Evolutionary conservation across 2,888 invertebrate genomes (phyloP), one percentile per base, ranked within the genome.

Genomic region (Conops quadrifasciatus): DNA sequence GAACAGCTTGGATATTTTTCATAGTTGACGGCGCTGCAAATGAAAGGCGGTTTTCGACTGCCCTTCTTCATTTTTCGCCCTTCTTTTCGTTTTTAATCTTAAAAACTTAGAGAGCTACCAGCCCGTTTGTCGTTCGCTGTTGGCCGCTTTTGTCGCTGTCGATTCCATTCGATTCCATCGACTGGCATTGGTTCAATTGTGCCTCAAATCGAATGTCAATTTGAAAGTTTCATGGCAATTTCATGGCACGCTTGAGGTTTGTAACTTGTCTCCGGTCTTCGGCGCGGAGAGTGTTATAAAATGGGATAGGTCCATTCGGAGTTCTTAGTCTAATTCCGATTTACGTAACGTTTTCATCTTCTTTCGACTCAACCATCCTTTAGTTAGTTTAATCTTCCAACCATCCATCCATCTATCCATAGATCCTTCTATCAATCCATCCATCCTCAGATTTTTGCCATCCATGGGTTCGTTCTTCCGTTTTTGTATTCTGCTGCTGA

Each of bases 121-220:
- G 4, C 49, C 21, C 21, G 7, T n/a, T 21, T 53, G 21, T 53
- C 53, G 15, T 53, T 19, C 9, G 53, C 7, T 56, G 21, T 21
- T 56, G 24, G 21, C 21, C 19, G 7, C 13, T 56, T n/a, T 56
- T 21, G n/a, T 24, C 5, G 62, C 24, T 63, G 15, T 3, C 28
- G 24, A 5, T 47, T 26, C 45, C 53, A 43, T 19, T 47, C 47
- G n/a, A 21, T 47, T 26, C 16, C 19, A 19, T 66, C 47, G 67
- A 53, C 19, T 21, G 63, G 5, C 19, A n/a, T 49, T 49, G 49
- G 82, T 78, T 79, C 83, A 81, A 80, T 82, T 78, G 83, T 78
- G 79, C 78, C 77, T 80, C 79, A 83, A 82, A 82, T 83, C 80
- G 82, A 83, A 83, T 80, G 83, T 79, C 81, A 80, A 83, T 82